These are phyloP conservation scores for Zaprionus lineosus DNA, from an alignment of 2,888 invertebrate species.

Conservation along the genomic window DNA sequence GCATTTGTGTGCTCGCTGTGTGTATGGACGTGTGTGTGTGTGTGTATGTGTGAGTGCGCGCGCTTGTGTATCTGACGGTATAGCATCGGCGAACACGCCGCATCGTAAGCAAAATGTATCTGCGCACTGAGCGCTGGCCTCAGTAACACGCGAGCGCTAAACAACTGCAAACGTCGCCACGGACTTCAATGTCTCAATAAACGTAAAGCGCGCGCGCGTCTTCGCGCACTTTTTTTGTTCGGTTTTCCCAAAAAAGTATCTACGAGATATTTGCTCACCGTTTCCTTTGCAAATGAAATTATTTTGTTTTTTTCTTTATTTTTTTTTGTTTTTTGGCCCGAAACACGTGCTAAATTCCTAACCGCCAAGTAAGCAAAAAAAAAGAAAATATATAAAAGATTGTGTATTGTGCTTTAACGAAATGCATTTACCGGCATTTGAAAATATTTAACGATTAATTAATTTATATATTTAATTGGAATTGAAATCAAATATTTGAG, in stretches of 20 bases:
- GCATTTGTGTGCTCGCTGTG: too few species aligned
- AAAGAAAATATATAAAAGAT: neutral
- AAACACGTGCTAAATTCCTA: neutral
- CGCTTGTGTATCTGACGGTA: constrained; percentile 47
- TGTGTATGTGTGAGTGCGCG: constrained; percentile 5
- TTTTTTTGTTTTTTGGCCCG: neutral
- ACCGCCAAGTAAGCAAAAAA: neutral
- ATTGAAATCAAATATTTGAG: too few species aligned
- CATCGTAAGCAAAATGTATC: constrained; percentile 78
- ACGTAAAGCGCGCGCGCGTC: constrained; percentile 53
- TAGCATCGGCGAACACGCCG: constrained; percentile 49
- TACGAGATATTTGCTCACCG: too few species aligned
- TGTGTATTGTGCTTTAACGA: constrained; percentile 2
- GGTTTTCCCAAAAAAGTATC: neutral
- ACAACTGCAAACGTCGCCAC: constrained; percentile 62
- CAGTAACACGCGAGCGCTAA: constrained; percentile 81
- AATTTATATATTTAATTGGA: too few species aligned
- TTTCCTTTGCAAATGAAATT: too few species aligned
- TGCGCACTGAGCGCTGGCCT: constrained; percentile 73
- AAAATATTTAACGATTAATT: neutral
- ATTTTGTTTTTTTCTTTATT: neutral
- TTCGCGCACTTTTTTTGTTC: constrained; percentile 31
- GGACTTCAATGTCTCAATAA: constrained; percentile 42
- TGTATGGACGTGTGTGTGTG: neutral
- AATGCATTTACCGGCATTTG: constrained; percentile 62